Conservation (phyloP, 2,888 invertebrate genomes). For the Mermis nigrescens region DNA sequence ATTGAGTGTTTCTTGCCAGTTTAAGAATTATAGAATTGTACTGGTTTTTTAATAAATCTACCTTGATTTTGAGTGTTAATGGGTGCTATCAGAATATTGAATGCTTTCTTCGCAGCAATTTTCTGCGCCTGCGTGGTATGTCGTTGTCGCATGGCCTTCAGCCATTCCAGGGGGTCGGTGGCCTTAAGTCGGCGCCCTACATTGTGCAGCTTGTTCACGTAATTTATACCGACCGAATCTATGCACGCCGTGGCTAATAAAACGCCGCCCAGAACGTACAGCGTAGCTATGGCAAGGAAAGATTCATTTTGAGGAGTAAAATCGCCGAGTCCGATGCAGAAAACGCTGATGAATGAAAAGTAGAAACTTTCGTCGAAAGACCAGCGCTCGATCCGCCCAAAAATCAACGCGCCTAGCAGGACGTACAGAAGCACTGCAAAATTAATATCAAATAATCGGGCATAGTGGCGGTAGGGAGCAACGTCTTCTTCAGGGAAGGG, state of each 20-base stretch:
- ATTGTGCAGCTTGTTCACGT: slow-evolving; percentile 8
- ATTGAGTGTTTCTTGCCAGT: too few species aligned
- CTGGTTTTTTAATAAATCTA: too few species aligned
- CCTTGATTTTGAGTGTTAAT: too few species aligned
- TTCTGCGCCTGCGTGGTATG: too few species aligned
- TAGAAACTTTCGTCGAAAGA: slow-evolving; percentile 11
- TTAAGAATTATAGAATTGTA: too few species aligned
- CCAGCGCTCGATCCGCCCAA: slow-evolving; percentile 7
- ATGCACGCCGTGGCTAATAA: slow-evolving; percentile 10
- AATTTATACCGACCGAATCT: slow-evolving; percentile 8
- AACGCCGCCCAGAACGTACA: slow-evolving; percentile 6
- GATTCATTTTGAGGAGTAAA: slow-evolving; percentile 3
- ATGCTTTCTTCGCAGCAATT: not conserved
- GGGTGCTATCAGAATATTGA: not conserved
- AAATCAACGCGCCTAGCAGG: slow-evolving; percentile 2
- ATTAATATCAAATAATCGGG: too few species aligned
- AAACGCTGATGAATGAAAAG: slow-evolving; percentile 9
- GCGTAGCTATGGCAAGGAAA: not conserved
- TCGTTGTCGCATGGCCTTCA: not conserved
- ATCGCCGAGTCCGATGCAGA: slow-evolving; percentile 11
- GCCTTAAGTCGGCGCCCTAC: slow-evolving; percentile 4
- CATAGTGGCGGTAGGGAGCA: too few species aligned
- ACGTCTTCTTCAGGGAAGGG: too few species aligned
- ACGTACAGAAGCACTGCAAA: slow-evolving; percentile 1
- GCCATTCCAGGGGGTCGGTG: slow-evolving; percentile 4